These are phyloP conservation scores for Slavum lentiscoides DNA, from an alignment of 2,888 invertebrate species.

Conservation along the genomic window DNA sequence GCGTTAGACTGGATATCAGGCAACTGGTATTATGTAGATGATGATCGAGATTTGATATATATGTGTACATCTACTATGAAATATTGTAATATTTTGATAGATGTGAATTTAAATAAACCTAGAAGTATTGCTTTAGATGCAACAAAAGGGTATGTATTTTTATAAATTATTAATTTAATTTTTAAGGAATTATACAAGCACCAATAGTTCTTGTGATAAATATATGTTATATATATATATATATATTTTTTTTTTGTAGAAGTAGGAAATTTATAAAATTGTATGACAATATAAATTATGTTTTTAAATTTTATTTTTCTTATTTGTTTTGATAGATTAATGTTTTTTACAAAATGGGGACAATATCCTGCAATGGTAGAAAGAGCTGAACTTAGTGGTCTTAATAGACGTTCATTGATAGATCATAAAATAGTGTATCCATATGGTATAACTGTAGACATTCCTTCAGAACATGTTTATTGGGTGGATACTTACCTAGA, in stretches of 20 bases:
- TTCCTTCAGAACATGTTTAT: conserved; percentile 71
- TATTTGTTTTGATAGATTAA: conserved; percentile 62
- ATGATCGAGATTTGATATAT: conserved; percentile 70
- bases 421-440: conserved; percentile 76
- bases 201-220: not conserved
- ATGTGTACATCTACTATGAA: conserved; percentile 69
- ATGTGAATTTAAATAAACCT: conserved; percentile 70
- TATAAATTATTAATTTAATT: not conserved
- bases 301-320: conserved; percentile 1
- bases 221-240: no score
- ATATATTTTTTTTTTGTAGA: no score
- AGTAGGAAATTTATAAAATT: no score
- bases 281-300: not conserved
- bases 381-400: conserved; percentile 70
- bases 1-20: conserved; percentile 82
- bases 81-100: conserved; percentile 72
- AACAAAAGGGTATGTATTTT: conserved; percentile 65
- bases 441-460: conserved; percentile 73
- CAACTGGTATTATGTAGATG: conserved; percentile 84
- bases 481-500: conserved; percentile 83
- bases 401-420: conserved; percentile 65
- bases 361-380: conserved; percentile 67
- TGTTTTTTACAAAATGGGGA: conserved; percentile 81
- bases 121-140: conserved; percentile 80
- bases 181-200: not conserved